Evolutionary conservation across 1,140 invertebrate species (phyloP), one percentile per base, ranked within the genome.

Genomic region (Caenorhabditis briggsae): DNA sequence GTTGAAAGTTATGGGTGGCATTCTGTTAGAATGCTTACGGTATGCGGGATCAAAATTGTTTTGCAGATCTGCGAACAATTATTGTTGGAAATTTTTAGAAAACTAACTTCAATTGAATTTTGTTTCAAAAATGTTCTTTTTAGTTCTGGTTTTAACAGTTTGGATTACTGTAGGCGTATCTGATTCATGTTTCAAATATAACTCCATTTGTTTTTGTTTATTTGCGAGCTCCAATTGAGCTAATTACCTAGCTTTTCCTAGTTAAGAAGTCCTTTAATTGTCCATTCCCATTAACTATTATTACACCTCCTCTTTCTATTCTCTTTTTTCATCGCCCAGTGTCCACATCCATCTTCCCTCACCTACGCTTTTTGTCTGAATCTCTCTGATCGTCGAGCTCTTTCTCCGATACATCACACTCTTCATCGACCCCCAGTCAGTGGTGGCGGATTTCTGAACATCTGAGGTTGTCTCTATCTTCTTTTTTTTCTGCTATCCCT

Each of bases 381-480:
- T 78, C 70, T 78, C 46, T 78, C 46, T 50, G 70, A 78, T 78
- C 70, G n/a, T 5, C n/a, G 14, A 23, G 3, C n/a, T 78, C 7
- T 50, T 33, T 78, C 12, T 50, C 16, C 33, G 33, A 43, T 20
- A 70, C 70, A 78, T 78, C 70, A 78, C 70, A 78, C 70, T 78
- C 46, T 78, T 12, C 70, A 23, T 5, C 70, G 70, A 48, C 65
- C 33, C 43, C 65, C 70, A 53, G 46, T 20, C 70, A 78, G 70
- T 78, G 70, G 70, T 78, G 70, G 70, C 70, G 70, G 70, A 78
- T 78, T 78, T 78, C 46, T 78, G 70, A 78, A 78, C 70, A 78
- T 78, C 70, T 78, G 70, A 78, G 70, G 46, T 78, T 50, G 46
- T 78, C 43, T 78, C 23, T 46, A 25, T 50, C 64, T 12, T 48